phyloP scores from a whole-genome alignment of 2,888 invertebrate genomes.

The Steinernema carpocapsae region DNA sequence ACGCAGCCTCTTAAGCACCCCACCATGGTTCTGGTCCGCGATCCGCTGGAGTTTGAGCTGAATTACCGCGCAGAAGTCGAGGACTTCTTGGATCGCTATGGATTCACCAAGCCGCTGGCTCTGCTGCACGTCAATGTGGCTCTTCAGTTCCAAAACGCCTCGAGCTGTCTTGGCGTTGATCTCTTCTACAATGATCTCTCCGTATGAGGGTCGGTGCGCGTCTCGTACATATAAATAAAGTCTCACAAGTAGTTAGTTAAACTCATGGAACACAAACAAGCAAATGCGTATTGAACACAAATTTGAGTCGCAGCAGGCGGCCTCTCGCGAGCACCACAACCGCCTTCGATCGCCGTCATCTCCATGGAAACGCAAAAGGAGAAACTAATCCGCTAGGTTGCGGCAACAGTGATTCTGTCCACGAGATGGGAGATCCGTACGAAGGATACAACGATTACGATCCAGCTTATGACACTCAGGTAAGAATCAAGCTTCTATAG shows the following conservation, averaged over 20 bases:
- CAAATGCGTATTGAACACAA: too few species aligned
- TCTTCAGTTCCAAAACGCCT: constrained; percentile 51
- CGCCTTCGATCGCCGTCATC: background rate
- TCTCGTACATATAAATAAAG: constrained; percentile 19
- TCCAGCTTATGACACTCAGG: constrained; percentile 65
- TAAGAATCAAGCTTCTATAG: constrained; percentile 39
- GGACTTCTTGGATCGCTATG: constrained; percentile 60
- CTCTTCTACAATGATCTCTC: constrained; percentile 40
- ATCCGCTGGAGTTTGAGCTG: constrained; percentile 52
- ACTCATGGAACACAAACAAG: too few species aligned
- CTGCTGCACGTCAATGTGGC: constrained; percentile 60
- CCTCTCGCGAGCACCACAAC: background rate
- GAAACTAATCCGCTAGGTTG: background rate
- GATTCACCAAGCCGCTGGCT: constrained; percentile 60
- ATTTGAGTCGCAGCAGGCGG: too few species aligned
- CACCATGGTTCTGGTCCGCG: constrained; percentile 64
- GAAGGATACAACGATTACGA: constrained; percentile 67
- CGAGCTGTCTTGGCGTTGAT: constrained; percentile 36
- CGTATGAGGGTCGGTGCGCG: background rate
- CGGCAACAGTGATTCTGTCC: constrained; percentile 8
- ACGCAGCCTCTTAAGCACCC: constrained; percentile 66
- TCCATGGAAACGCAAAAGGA: background rate
- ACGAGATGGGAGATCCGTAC: constrained; percentile 63
- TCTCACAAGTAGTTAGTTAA: background rate
- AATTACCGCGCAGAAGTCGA: constrained; percentile 55